Evolutionary conservation across 2,113 vertebrate species (phyloP).

Genomic region (Amblyopsis rosae): DNA sequence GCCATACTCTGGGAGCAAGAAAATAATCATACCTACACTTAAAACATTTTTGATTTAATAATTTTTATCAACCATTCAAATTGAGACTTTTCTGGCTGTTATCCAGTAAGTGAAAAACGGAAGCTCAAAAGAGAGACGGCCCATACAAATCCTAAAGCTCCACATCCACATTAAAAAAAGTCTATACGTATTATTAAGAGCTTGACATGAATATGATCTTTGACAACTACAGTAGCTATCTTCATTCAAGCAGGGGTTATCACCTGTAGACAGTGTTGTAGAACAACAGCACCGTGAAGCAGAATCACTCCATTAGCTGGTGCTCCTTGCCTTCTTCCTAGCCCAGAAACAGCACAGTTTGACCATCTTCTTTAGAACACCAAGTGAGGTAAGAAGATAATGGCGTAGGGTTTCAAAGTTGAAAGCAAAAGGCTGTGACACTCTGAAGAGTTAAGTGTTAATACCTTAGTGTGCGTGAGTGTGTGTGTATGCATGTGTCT

Average conservation of each 20-base stretch:
- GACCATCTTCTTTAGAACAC: conserved; percentile 10
- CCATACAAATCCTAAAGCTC: no score
- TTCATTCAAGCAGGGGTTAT: conserved; percentile 1
- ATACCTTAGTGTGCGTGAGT: conserved; percentile 2
- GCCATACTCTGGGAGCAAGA: no score
- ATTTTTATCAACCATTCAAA: no score
- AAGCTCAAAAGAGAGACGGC: no score
- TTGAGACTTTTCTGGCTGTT: no score
- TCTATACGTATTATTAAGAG: no score
- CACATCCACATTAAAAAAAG: no score
- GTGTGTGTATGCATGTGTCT: conserved; percentile 13
- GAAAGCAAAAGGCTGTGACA: conserved; percentile 14
- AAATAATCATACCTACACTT: no score
- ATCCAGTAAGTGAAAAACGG: no score
- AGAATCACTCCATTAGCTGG: conserved; percentile 1
- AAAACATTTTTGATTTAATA: no score
- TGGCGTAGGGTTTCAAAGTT: conserved; percentile 26
- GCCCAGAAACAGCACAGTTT: conserved; percentile 5
- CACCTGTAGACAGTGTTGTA: not conserved
- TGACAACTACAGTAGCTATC: not conserved
- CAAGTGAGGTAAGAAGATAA: conserved; percentile 20
- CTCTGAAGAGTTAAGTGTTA: conserved; percentile 23
- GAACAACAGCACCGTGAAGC: not conserved
- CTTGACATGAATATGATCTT: not conserved
- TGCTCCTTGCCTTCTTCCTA: conserved; percentile 13